Percentiles rank a stretch among this genome's conserved stretches.
Evolutionary conservation across 1,140 invertebrate genomes (phyloP).

Genomic region (Gryon sp.): DNA sequence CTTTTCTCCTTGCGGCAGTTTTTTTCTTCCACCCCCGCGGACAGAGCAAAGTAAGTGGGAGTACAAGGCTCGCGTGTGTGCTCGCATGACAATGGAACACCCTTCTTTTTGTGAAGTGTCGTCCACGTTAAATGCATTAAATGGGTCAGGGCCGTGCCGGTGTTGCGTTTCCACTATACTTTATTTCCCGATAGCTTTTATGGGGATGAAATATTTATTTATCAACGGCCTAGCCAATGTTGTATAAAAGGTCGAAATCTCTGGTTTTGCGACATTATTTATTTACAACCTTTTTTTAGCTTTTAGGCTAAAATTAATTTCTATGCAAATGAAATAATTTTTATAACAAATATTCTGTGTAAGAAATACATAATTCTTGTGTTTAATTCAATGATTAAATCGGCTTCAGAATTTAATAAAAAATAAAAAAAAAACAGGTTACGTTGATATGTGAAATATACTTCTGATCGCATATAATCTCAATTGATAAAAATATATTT

Average conservation of each 20-base stretch:
- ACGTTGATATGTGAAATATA: too few species aligned
- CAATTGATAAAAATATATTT: too few species aligned
- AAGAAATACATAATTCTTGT: too few species aligned
- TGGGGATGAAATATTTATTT: constrained; percentile 34
- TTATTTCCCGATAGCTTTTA: constrained; percentile 26
- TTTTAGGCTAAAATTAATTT: too few species aligned
- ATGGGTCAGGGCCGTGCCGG: constrained; percentile 71
- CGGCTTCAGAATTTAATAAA: too few species aligned
- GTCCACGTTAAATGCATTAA: constrained; percentile 64
- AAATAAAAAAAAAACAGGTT: too few species aligned
- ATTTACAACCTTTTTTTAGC: too few species aligned
- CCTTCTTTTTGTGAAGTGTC: constrained; percentile 50
- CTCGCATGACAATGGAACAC: constrained; percentile 64
- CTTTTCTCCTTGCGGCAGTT: constrained; percentile 7
- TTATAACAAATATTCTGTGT: too few species aligned
- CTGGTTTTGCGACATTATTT: too few species aligned
- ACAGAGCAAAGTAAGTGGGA: constrained; percentile 64
- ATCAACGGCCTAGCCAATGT: constrained; percentile 5
- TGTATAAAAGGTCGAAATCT: constrained; percentile 27
- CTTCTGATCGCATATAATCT: too few species aligned
- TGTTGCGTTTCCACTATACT: constrained; percentile 58
- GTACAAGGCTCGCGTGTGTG: constrained; percentile 43
- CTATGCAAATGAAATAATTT: too few species aligned
- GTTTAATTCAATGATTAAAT: constrained; percentile 1
- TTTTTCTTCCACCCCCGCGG: constrained; percentile 33